These are phyloP conservation scores for Zygaena filipendulae DNA, from an alignment of 2,888 invertebrate genomes.

Conservation along the genomic window DNA sequence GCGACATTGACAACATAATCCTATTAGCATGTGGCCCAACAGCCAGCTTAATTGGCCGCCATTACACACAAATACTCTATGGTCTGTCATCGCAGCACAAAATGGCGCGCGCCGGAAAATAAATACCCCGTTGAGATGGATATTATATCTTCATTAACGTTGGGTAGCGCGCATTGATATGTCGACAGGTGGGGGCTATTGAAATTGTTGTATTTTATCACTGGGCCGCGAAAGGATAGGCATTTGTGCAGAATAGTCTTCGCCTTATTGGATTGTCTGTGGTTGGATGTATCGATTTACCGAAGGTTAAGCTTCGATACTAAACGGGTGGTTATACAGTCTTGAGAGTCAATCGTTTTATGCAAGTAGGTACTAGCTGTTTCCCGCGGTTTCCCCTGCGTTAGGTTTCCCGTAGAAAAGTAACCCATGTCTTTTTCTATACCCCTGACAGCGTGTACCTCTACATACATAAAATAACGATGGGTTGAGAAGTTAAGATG, in stretches of 20 bases:
- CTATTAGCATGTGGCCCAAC: slow-evolving; percentile 48
- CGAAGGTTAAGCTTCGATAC: slow-evolving; percentile 1
- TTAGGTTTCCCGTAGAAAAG: no score
- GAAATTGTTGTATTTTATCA: slow-evolving; percentile 63
- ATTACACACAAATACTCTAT: slow-evolving; percentile 50
- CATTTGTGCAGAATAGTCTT: slow-evolving; percentile 27
- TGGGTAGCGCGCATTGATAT: slow-evolving; percentile 55
- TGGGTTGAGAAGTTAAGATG: no score
- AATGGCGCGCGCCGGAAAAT: slow-evolving; percentile 54
- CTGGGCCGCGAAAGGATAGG: slow-evolving; percentile 30
- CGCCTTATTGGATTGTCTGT: slow-evolving; percentile 37
- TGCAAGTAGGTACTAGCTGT: no score
- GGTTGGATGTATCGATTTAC: slow-evolving; percentile 3
- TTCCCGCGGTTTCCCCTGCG: no score
- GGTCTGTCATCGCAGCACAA: slow-evolving; percentile 52
- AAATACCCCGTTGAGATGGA: slow-evolving; percentile 56
- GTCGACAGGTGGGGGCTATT: slow-evolving; percentile 56
- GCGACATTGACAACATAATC: slow-evolving; percentile 64
- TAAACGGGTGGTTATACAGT: no score
- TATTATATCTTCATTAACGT: slow-evolving; percentile 69
- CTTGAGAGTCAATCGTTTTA: no score
- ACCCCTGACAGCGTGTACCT: no score
- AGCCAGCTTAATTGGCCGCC: slow-evolving; percentile 54
- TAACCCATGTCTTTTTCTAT: no score
- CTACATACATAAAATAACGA: no score